Base-by-base conservation (phyloP, 2,888 invertebrate species). In the Yponomeuta cagnagella region DNA sequence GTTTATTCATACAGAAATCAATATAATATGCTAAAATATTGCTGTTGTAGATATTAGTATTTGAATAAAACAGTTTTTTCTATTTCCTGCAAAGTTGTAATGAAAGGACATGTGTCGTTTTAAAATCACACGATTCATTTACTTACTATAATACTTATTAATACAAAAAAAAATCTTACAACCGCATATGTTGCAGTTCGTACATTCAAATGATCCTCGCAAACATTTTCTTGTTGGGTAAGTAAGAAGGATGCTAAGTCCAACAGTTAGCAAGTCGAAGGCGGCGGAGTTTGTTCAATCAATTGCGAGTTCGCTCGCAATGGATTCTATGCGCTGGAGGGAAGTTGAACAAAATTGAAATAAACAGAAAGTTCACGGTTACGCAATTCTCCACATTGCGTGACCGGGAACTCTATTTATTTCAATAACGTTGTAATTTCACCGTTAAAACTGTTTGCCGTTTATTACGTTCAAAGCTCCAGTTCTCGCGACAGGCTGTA, bases 211-310 rank as follows among this genome's bases (percentile, higher is more conserved):
- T 79, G 79, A 80, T 77, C 77, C 77, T 76, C 74, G 75, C 79
- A 80, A 83, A 83, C 80, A 81, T 79, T 79, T 76, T 73, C 63
- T 63, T 63, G 63, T 70, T 73, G 76, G 71, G 74, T 75, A 74
- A 73, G 75, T 77, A 78, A 78, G 74, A 76, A 73, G 74, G 76
- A 76, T 76, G 31, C 78, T 75, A 81, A 83, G 81, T 78, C 78
- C 79, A 77, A 79, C 78, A 80, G 80, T 78, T 79, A 74, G 71
- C 71, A 74, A 73, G 75, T 77, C 76, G 77, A 74, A 77, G 77
- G 77, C 77, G 76, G 66, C 66, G 48, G 77, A 82, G 81, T 83
- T 83, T 80, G 80, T 79, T 77, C 79, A 81, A 84, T 83, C 83
- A 83, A 82, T 83, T 77, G 80, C 74, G 77, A 79, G 78, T 81